phyloP scores from a whole-genome alignment of 2,888 invertebrate species.

The Ormyrus rosae region DNA sequence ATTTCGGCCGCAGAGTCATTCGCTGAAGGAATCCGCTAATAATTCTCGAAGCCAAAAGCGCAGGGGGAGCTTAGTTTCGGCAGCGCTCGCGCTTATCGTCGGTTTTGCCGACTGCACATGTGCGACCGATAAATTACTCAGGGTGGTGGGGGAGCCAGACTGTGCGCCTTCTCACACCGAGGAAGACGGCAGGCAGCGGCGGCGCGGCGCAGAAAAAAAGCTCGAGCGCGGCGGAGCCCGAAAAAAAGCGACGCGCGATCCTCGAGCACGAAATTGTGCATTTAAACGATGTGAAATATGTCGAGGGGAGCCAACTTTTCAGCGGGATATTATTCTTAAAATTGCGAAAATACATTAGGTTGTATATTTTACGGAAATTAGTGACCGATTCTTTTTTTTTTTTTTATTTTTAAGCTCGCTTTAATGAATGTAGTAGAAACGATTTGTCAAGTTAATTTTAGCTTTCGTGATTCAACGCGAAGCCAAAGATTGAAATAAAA shows the following conservation, averaged over 20 bases:
- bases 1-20: conserved; percentile 56
- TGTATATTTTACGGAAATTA: conserved; percentile 13
- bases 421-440: neutral
- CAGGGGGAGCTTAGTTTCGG: neutral
- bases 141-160: conserved; percentile 29
- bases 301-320: conserved; percentile 35
- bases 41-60: conserved; percentile 56
- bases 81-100: conserved; percentile 54
- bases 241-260: conserved; percentile 53
- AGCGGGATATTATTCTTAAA: conserved; percentile 47
- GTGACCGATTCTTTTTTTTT: neutral
- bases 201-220: conserved; percentile 15
- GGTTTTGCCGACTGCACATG: conserved; percentile 59
- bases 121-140: conserved; percentile 67
- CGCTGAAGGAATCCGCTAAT: conserved; percentile 60
- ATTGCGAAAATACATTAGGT: conserved; percentile 35
- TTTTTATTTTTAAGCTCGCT: neutral
- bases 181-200: conserved; percentile 2
- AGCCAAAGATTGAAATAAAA: neutral
- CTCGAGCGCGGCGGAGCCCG: neutral
- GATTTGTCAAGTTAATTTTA: neutral
- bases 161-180: conserved; percentile 41
- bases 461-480: neutral
- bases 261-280: conserved; percentile 52
- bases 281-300: conserved; percentile 50